Evolutionary conservation across 2,113 vertebrate species (phyloP), one percentile per base, ranked within the genome.

Genomic region (Pseudois nayaur): DNA sequence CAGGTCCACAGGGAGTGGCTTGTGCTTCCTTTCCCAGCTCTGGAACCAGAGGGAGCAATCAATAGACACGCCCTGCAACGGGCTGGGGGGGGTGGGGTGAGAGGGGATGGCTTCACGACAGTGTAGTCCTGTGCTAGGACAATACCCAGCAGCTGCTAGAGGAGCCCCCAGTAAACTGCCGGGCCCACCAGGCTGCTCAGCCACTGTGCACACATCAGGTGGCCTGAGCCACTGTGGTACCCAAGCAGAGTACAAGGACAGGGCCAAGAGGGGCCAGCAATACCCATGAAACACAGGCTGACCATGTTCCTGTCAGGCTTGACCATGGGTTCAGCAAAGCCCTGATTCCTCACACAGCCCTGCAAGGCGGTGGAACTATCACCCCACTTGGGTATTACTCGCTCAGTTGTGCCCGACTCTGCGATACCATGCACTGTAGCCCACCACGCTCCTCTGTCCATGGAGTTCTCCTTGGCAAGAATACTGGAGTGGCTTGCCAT

Each of bases 41-140:
- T 91, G 88, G 83, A 89, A 74, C 50, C 87, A 45, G 86, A 85
- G 86, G 40, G 52, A 89, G 74, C 95, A 97, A 96, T 98, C 97
- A 87, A 96, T 79, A 98, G 98, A 96, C 98, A 97, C 43, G 83
- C 97, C 98, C 98, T 95, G 96, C 82, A 97, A 94, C 60, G 25
- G 98, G 83, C 97, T 94, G 95, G 13, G 16, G 0, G 33, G 23
- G 54, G 57, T 5, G 59, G 64, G 8, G 64, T 67, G n/a, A 36
- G 17, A 67, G 2, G n/a, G 17, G 64, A n/a, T 92, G 52, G 97
- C 98, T 97, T 27, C 96, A 87, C n/a, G 91, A 97, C 93, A 98
- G 98, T 45, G 98, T 98, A 98, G 97, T 97, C 97, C 97, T 94
- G 89, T 97, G 95, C 87, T 86, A 88, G 98, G 97, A 84, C 94